Evolutionary conservation across 2,797 vertebrate species (phyloP).

Genomic region (Tauraco hartlaubi): DNA sequence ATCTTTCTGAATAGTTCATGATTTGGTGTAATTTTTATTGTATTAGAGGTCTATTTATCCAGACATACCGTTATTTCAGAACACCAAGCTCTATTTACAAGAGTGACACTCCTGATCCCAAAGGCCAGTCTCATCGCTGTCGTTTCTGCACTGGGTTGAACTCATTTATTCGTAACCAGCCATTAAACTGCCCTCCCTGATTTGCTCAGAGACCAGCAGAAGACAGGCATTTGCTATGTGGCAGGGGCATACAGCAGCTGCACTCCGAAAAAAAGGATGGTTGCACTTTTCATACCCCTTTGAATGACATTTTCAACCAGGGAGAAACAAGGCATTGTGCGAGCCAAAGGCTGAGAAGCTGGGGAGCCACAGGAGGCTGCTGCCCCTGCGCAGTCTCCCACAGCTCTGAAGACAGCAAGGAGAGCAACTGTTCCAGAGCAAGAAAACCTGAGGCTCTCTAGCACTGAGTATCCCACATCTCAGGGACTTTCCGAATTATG

Average conservation of each 20-base stretch:
- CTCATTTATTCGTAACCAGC: background rate
- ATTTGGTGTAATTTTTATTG: slow-evolving; percentile 26
- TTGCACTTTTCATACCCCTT: background rate
- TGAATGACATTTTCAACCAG: background rate
- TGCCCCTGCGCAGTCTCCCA: background rate
- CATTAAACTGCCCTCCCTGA: background rate
- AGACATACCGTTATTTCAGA: background rate
- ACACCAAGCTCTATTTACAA: background rate
- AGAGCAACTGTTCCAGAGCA: background rate
- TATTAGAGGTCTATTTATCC: background rate
- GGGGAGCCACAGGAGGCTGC: background rate
- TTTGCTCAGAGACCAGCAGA: background rate
- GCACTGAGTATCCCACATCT: rapidly evolving
- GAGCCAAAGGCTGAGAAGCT: background rate
- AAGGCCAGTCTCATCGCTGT: background rate
- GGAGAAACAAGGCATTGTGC: background rate
- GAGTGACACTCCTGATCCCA: background rate
- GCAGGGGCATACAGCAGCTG: background rate
- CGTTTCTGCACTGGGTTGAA: background rate
- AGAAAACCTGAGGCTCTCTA: background rate
- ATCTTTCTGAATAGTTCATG: background rate
- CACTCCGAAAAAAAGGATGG: background rate
- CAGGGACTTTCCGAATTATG: background rate
- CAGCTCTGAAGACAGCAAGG: background rate
- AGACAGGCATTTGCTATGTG: background rate